Evolutionary conservation across 1,140 invertebrate genomes (phyloP).

Genomic region (Pseudomyrmex concolor): DNA sequence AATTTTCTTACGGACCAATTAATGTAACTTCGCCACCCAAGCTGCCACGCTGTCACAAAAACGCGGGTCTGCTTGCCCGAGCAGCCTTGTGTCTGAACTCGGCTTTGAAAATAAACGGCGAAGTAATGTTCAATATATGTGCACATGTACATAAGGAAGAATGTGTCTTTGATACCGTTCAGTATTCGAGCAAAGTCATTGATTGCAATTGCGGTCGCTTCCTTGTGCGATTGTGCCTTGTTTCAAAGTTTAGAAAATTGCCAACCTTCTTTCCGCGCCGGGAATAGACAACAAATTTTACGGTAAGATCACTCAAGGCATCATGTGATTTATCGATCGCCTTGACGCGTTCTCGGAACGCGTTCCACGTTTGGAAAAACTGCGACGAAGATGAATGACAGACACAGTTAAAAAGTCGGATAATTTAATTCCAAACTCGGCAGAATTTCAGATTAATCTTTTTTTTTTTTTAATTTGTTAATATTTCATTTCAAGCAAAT

Average conservation of each 20-base stretch:
- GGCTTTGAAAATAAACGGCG: conserved; percentile 11
- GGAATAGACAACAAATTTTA: conserved; percentile 47
- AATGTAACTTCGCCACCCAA: conserved; percentile 60
- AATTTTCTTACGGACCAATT: conserved; percentile 61
- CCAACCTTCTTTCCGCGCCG: conserved; percentile 29
- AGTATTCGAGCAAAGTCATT: not conserved
- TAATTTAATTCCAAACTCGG: conserved; percentile 39
- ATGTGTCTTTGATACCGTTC: conserved; percentile 36
- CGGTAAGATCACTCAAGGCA: conserved; percentile 39
- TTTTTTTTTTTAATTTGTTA: not conserved
- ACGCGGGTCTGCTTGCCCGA: conserved; percentile 1
- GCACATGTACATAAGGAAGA: conserved; percentile 1
- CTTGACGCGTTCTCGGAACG: conserved; percentile 51
- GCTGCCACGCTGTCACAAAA: conserved; percentile 53
- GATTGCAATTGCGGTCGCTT: conserved; percentile 33
- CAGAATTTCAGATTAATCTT: conserved; percentile 48
- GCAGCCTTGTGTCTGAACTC: not conserved
- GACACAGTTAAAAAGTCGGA: conserved; percentile 32
- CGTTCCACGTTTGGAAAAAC: conserved; percentile 29
- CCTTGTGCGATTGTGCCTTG: not conserved
- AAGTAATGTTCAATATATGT: conserved; percentile 8
- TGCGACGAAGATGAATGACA: conserved; percentile 34
- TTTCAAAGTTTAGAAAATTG: conserved; percentile 26
- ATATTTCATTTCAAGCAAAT: too few relatives aligned
- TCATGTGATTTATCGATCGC: conserved; percentile 49